Evolutionary conservation across 2,797 vertebrate genomes (phyloP), one percentile per base, ranked within the genome.

Genomic region (Microctenopoma lineatum): DNA sequence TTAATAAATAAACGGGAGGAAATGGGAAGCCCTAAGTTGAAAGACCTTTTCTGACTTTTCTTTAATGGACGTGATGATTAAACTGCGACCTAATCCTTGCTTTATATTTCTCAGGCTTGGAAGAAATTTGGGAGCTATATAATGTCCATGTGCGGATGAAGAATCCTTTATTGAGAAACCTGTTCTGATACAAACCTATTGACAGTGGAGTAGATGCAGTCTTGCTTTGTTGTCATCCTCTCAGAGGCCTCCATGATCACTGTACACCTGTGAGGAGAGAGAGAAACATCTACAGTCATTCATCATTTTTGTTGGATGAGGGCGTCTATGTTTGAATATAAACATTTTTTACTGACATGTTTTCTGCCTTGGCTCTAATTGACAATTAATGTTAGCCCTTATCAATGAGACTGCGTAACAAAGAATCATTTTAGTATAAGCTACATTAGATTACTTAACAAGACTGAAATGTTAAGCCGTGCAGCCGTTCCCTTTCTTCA

Each of bases 1-100:
- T 75, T 83, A 84, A 84, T 88, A 92, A 94, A 93, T 90, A 92
- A 92, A 91, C 84, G 5, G n/a, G 82, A 88, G 89, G 90, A 93
- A 93, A 90, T 90, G 66, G 85, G 83, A 84, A 84, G 66, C 62
- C 75, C 21, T 59, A 29, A 80, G 84, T 76, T 77, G 77, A 81
- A 69, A 73, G 79, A 86, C 80, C 77, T 82, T 79, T 66, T 34
- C 50, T 79, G 79, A 57, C 72, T 75, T 77, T 57, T 68, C 38
- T 58, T 72, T 80, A 77, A 73, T 77, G 77, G 66, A 79, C 63
- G 70, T 8, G 39, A 77, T 56, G 79, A 79, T 61, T 63, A 68
- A 79, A 80, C 42, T 59, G 50, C 68, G 58, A 38, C 38, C 15
- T 21, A 14, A 68, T 55, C 13, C 13, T 6, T 52, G 27, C 55